Evolutionary conservation across 1,140 invertebrate species (phyloP), one percentile per base, ranked within the genome.

Genomic region (Cotesia typhae): DNA sequence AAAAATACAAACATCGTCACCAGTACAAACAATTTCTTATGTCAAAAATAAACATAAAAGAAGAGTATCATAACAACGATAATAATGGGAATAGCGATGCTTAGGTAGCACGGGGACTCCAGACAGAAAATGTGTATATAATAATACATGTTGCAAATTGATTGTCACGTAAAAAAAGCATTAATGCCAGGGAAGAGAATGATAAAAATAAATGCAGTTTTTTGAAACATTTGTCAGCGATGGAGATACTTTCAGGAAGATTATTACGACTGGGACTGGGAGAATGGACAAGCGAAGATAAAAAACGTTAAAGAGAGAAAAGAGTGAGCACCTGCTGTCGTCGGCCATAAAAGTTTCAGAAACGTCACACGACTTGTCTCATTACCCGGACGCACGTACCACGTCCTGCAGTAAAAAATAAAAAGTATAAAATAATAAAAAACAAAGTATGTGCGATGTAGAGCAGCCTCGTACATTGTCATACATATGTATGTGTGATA

Each of bases 271-370:
- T 47, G 41, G 41, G 41, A 14, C 38, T 47, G 41, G 41, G 41
- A 14, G 41, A 63, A 47, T 17, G 61, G 61, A 57, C 9, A 57
- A 72, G 47, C 20, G 53, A 67, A 59, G 47, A 61, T 17, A 52
- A 14, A 67, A 53, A 63, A 35, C 47, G 41, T 52, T 12, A 10
- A 20, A 63, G 47, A 52, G 53, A 73, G 55, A 51, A 28, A 28
- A 20, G 5, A 28, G 37, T 36, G 47, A 55, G 72, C 72, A 73
- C 67, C 67, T 73, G 72, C 67, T 69, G 61, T 17, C 59, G 67
- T 63, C 51, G n/a, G 65, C 71, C 65, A 67, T 72, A 72, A 72
- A 72, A 72, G 59, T 69, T 73, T 73, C 59, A 68, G 72, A 47
- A 51, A 35, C 72, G 66, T 10, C 72, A 69, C 61, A 68, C 66